Evolutionary conservation across 2,113 vertebrate species (phyloP).

Genomic region (Peromyscus polionotus): DNA sequence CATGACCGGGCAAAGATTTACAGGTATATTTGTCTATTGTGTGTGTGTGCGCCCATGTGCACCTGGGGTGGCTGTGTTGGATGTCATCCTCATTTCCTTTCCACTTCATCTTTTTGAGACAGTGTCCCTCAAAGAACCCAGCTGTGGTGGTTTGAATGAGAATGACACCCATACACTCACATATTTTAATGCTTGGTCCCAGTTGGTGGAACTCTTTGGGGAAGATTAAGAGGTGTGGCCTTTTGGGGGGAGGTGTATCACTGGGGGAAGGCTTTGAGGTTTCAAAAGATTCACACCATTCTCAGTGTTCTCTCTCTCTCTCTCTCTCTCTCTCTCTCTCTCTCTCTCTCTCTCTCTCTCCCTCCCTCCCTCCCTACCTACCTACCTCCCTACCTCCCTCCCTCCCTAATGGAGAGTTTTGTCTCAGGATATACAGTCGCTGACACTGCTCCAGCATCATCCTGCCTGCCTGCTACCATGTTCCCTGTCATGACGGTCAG

Average conservation of each 20-base stretch:
- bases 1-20: not conserved
- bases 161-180: not conserved
- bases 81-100: not conserved
- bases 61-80: not conserved
- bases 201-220: not conserved
- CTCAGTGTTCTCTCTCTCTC: not conserved
- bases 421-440: not conserved
- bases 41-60: not conserved
- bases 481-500: not conserved
- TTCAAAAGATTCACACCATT: not conserved
- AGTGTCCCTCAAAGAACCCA: not conserved
- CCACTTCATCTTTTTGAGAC: not conserved
- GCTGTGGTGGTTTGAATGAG: not conserved
- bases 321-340: not conserved
- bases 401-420: not conserved
- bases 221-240: not conserved
- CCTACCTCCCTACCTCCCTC: not conserved
- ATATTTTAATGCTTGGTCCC: not conserved
- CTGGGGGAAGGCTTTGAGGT: not conserved
- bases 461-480: not conserved
- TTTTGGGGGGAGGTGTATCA: not conserved
- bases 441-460: not conserved
- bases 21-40: not conserved
- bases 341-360: not conserved
- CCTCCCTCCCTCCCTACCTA: too few species aligned